Conservation (phyloP, 2,113 vertebrate genomes). For the Chroicocephalus ridibundus region DNA sequence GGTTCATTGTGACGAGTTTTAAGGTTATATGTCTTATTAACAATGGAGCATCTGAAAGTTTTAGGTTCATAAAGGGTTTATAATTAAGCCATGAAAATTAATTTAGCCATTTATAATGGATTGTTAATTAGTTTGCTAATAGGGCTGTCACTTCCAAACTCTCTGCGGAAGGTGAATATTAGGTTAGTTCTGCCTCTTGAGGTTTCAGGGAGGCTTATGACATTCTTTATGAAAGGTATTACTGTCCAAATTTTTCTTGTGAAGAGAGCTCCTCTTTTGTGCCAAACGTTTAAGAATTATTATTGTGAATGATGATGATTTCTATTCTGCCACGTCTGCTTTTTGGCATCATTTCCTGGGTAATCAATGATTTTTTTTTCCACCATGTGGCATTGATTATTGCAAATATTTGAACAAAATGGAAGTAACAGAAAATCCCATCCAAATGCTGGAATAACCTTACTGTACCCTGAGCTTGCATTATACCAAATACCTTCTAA, state of each 20-base stretch:
- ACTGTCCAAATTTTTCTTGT: neutral
- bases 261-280: neutral
- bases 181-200: conserved; percentile 4
- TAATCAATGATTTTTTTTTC: neutral
- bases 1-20: neutral
- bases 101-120: neutral
- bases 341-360: neutral
- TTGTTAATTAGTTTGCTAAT: conserved; percentile 56
- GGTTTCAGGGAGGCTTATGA: neutral
- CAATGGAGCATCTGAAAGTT: neutral
- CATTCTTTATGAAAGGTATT: neutral
- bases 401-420: neutral
- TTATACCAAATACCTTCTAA: neutral
- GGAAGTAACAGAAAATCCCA: neutral
- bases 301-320: neutral
- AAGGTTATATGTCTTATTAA: neutral
- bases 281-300: neutral
- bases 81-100: conserved; percentile 38
- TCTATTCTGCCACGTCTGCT: neutral
- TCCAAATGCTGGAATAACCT: neutral
- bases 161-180: conserved; percentile 24
- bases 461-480: neutral
- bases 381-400: neutral
- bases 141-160: conserved; percentile 19
- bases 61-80: neutral